Evolutionary conservation across 2,888 invertebrate genomes (phyloP).

Genomic region (Herminia tarsipennalis): DNA sequence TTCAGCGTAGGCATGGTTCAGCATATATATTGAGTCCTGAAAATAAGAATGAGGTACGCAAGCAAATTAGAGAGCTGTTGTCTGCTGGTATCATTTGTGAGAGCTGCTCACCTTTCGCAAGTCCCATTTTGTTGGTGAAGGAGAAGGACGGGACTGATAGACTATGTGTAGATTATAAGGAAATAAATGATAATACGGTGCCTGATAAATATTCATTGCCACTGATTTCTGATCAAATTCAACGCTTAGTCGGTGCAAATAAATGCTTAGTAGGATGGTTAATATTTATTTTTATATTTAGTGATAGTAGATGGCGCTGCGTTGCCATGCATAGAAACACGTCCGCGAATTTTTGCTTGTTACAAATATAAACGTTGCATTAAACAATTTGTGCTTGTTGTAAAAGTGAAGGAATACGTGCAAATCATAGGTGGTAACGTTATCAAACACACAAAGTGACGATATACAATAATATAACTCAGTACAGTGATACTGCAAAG

Average conservation of each 20-base stretch:
- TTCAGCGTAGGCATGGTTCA: constrained; percentile 4
- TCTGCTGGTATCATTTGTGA: not conserved
- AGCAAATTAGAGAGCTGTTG: not conserved
- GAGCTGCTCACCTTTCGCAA: constrained; percentile 7
- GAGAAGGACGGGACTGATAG: constrained; percentile 2
- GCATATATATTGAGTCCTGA: constrained; percentile 3
- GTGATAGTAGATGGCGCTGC: too few species aligned
- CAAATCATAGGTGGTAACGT: too few species aligned
- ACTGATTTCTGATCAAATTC: constrained; percentile 9
- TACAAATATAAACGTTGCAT: too few species aligned
- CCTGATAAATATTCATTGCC: constrained; percentile 4
- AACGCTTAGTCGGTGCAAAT: constrained; percentile 10
- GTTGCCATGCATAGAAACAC: too few species aligned
- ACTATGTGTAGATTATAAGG: constrained; percentile 2
- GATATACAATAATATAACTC: too few species aligned
- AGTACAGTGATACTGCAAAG: too few species aligned
- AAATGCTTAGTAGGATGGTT: too few species aligned
- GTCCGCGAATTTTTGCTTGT: too few species aligned
- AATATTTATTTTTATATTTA: too few species aligned
- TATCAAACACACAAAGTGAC: too few species aligned
- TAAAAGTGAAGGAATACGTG: too few species aligned
- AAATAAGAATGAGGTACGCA: not conserved
- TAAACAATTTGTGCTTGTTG: too few species aligned
- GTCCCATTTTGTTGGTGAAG: constrained; percentile 6
- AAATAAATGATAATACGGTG: constrained; percentile 2